Base-by-base conservation (phyloP, 2,888 invertebrate species). In the Brachycybe producta region DNA sequence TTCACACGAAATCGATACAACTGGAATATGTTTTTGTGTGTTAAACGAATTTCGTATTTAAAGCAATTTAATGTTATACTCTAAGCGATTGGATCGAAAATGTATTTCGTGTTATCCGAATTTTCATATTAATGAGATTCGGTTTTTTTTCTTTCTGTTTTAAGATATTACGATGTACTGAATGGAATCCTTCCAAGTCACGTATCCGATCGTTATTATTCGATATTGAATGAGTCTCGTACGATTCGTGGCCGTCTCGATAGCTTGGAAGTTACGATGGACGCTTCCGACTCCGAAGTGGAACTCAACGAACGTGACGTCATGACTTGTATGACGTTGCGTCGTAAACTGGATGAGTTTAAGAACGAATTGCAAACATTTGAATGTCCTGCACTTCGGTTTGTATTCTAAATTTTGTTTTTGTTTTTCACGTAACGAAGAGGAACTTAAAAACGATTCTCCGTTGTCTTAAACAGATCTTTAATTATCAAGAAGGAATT, bases 331-430 rank as follows among this genome's bases (percentile, higher is more conserved):
- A 46, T 58, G 39, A 26, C 54, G 27, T 49, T 59, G 11, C 52
- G 53, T 49, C 49, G 52, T 27, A 57, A 54, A 52, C 39, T 59
- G 19, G 55, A 54, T 40, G 57, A 60, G 32, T 38, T 59, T 5
- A 56, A 57, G 49, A 48, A 51, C 8, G 55, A 59, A 38, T 54
- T 59, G 50, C 54, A 57, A 51, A 40, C 57, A 35, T 48, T 60
- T 15, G 59, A 59, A 55, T 57, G 58, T 49, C 58, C 57, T 13
- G 41, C 55, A 13, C 46, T 58, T 35, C 52, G 55, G 56, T 57
- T 50, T 8, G 17, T 28, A 32, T 23, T 48, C 15, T 7, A 7
- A 13, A 15, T 15, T 38, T 8, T 13, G 15, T 13, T 38, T 8
- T 13, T 38, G 15, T 13, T 38, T 8, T 13, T 38, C 7, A 38